Evolutionary conservation across 2,888 invertebrate genomes (phyloP), one percentile per base, ranked within the genome.

Genomic region (Physocephala rufipes): DNA sequence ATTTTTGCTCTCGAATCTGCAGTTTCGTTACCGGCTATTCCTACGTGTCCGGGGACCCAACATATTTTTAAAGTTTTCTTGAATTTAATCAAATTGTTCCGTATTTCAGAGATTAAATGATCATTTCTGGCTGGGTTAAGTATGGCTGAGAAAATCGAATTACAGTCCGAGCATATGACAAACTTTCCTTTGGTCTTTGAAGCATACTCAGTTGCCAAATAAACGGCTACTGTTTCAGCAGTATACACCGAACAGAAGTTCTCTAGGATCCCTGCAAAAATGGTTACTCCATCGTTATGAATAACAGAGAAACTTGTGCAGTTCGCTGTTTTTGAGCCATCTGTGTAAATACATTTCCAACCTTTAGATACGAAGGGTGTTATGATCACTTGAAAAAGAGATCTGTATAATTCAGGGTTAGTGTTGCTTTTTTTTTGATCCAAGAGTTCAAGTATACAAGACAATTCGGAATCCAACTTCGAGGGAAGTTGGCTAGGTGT

Each of bases 11-110:
- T 58, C 58, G 58, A 26, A 58, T 58, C 58, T 16, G 58, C 58
- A 58, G 58, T 5, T 28, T 58, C 58, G 28, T 58, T 58, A 7
- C 28, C 58, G 13, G 24, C 58, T 1, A 58, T 58, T 28, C 58
- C 58, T 2, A 58, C 58, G 9, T 58, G 58, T 58, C 26, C 58
- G 9, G 58, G 58, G 28, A 58, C 28, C 58, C 58, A 58, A 58
- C 9, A 28, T 16, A 58, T 24, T 58, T 58, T 58, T 28, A 24
- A 24, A 15, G 21, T 28, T 26, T 58, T 58, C 15, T 58, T 58
- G 58, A 26, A 24, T 12, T 24, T 9, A 28, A 58, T 28, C 28
- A 58, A 28, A 28, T 28, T 58, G 26, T 24, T 58, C 58, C 9
- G 58, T 58, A 24, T 58, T 58, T 26, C 26, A 26, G 28, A 58